These are phyloP conservation scores for Pararge aegeria DNA, from an alignment of 1,140 invertebrate species.

Conservation along the genomic window DNA sequence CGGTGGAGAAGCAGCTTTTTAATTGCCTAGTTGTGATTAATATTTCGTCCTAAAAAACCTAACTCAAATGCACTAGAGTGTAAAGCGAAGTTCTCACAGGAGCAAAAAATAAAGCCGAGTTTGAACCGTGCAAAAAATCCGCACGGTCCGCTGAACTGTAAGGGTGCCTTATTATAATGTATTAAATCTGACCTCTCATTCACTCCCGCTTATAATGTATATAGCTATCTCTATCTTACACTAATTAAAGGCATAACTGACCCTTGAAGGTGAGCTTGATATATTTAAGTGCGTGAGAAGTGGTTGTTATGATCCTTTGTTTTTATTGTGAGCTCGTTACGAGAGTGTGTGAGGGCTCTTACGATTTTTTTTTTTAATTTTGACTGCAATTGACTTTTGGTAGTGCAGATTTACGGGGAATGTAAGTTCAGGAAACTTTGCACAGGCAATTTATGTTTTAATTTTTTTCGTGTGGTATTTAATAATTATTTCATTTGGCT, in stretches of 20 bases:
- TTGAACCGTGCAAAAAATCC: constrained; percentile 52
- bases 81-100: constrained; percentile 58
- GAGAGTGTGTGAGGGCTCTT: constrained; percentile 49
- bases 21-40: too few species aligned
- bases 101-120: constrained; percentile 28
- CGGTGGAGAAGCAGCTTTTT: too few species aligned
- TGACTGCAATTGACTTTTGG: constrained; percentile 50
- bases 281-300: constrained; percentile 65
- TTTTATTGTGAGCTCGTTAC: constrained; percentile 52
- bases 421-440: constrained; percentile 6
- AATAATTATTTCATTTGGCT: too few species aligned
- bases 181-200: constrained; percentile 43
- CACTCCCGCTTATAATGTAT: constrained; percentile 19
- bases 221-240: constrained; percentile 41
- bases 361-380: constrained; percentile 36
- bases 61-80: constrained; percentile 57
- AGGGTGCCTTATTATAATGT: constrained; percentile 62
- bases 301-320: constrained; percentile 73
- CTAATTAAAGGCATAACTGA: constrained; percentile 71
- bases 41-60: constrained; percentile 26
- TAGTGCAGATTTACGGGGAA: constrained; percentile 21
- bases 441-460: too few species aligned
- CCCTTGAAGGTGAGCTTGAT: constrained; percentile 57
- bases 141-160: constrained; percentile 51
- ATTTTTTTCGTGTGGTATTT: too few species aligned